These are phyloP conservation scores for Cyanoramphus novaezelandiae DNA, from an alignment of 2,113 vertebrate species.

Conservation along the genomic window DNA sequence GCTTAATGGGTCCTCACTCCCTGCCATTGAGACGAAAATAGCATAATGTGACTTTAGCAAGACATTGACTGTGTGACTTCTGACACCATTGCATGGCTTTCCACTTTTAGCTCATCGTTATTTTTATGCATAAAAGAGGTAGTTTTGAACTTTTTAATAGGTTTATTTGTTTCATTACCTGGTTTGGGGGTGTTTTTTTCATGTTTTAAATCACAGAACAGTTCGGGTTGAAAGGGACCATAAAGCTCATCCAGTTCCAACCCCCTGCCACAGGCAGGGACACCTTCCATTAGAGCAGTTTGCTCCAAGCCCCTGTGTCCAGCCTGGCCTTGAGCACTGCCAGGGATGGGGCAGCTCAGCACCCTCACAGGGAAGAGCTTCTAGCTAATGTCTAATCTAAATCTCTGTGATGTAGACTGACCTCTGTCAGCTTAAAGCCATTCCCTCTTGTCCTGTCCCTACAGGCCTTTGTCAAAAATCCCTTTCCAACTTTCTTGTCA, in stretches of 20 bases:
- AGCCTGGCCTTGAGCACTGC: not conserved
- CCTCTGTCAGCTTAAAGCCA: not conserved
- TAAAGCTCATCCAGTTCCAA: not conserved
- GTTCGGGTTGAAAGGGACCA: not conserved
- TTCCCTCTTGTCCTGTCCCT: not conserved
- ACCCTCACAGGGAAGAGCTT: not conserved
- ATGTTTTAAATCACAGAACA: not conserved
- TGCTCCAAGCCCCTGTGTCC: not conserved
- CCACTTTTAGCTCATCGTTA: not conserved
- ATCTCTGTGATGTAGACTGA: not conserved
- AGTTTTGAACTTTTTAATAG: not conserved
- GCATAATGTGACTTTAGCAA: not conserved
- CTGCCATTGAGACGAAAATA: not conserved
- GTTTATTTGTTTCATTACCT: not conserved
- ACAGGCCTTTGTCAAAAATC: not conserved
- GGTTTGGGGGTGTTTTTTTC: not conserved
- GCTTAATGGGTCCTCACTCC: not conserved
- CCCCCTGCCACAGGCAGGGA: not conserved
- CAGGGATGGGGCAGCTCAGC: not conserved
- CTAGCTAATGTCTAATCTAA: not conserved
- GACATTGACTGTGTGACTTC: not conserved
- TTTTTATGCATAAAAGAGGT: not conserved
- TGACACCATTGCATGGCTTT: not conserved
- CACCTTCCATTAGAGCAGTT: not conserved
- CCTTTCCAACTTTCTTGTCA: not conserved